Percentiles rank a stretch among this genome's conserved stretches.
These are phyloP conservation scores for Misgurnus anguillicaudatus DNA, from an alignment of 2,113 vertebrate species.

Conservation along the genomic window DNA sequence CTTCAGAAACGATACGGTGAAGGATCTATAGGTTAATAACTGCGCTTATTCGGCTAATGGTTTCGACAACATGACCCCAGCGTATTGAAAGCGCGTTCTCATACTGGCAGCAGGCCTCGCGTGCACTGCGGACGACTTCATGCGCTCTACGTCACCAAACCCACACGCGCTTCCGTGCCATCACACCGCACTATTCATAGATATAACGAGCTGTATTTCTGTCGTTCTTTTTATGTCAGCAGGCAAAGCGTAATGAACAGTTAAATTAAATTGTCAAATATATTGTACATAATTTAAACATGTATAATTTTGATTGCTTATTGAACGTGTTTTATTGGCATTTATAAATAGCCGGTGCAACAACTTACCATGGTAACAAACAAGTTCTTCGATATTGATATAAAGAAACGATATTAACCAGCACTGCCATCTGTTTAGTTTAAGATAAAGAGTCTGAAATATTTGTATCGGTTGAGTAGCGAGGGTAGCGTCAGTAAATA, in stretches of 20 bases:
- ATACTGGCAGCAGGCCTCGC: constrained; percentile 72
- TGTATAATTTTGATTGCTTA: background rate
- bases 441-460: too few relatives aligned
- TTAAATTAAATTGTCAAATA: background rate
- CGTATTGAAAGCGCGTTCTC: constrained; percentile 71
- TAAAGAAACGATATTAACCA: too few relatives aligned
- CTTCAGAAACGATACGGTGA: constrained; percentile 21
- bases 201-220: constrained; percentile 30
- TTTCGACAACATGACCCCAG: constrained; percentile 74
- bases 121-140: constrained; percentile 67
- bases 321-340: too few relatives aligned
- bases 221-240: constrained; percentile 42
- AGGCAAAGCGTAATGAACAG: background rate
- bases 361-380: too few relatives aligned
- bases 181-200: constrained; percentile 61
- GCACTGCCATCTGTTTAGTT: too few relatives aligned
- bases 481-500: too few relatives aligned
- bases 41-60: constrained; percentile 65
- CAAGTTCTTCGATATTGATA: too few relatives aligned
- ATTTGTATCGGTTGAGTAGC: too few relatives aligned
- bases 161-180: constrained; percentile 62
- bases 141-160: constrained; percentile 72
- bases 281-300: background rate
- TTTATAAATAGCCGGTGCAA: too few relatives aligned
- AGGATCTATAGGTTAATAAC: constrained; percentile 44